phyloP scores from a whole-genome alignment of 2,797 vertebrate species.

The Scleropages formosus region DNA sequence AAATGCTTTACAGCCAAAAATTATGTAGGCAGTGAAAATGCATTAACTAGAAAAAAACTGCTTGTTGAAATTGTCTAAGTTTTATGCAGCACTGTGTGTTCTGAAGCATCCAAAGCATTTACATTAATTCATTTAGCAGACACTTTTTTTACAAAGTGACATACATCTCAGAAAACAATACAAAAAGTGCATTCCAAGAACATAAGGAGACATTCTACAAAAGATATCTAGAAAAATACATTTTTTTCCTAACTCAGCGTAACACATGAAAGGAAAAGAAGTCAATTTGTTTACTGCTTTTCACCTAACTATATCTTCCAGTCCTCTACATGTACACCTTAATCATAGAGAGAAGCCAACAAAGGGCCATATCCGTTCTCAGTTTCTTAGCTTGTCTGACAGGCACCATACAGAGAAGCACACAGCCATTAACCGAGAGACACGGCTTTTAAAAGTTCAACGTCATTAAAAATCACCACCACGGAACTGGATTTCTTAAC shows the following conservation, averaged over 20 bases:
- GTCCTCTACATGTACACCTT: background rate
- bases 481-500: background rate
- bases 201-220: too few species aligned
- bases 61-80: too few species aligned
- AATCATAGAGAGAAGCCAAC: background rate
- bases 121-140: too few species aligned
- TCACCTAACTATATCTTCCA: background rate
- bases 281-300: background rate
- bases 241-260: background rate
- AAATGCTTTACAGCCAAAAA: background rate
- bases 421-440: background rate
- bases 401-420: background rate
- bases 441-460: background rate
- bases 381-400: background rate
- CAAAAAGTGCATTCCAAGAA: too few species aligned
- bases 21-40: background rate
- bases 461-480: background rate
- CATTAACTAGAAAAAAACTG: background rate
- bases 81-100: too few species aligned
- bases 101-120: too few species aligned
- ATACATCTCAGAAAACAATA: too few species aligned
- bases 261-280: background rate
- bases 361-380: background rate
- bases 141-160: too few species aligned
- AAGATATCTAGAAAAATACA: too few species aligned